Conservation (phyloP, 2,113 vertebrate genomes). For the Chaenocephalus aceratus region DNA sequence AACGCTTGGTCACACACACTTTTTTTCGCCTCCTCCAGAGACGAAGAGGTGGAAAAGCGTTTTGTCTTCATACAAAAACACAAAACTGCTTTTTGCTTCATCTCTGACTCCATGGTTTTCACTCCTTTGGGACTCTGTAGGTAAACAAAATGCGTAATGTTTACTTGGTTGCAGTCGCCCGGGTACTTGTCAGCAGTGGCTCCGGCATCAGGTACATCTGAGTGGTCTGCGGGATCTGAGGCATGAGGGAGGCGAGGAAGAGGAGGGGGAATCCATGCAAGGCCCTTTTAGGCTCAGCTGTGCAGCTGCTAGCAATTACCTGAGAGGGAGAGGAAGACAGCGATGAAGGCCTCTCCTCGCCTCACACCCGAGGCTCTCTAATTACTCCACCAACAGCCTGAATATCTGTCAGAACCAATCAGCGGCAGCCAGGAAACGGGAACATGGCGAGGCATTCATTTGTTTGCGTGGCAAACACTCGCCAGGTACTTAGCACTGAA, state of each 20-base stretch:
- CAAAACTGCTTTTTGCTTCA: conserved; percentile 24
- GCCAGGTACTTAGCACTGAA: conserved; percentile 57
- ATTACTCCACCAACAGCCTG: conserved; percentile 68
- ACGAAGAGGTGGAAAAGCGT: conserved; percentile 16
- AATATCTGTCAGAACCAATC: conserved; percentile 79
- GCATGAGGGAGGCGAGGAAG: conserved; percentile 29
- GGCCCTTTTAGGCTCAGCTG: conserved; percentile 45
- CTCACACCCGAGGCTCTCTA: conserved; percentile 66
- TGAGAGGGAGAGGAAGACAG: conserved; percentile 57
- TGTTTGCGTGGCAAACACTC: conserved; percentile 72
- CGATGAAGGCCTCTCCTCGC: conserved; percentile 67
- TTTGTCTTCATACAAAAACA: conserved; percentile 49
- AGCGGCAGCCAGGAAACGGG: conserved; percentile 56
- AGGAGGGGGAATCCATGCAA: conserved; percentile 40
- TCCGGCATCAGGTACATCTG: conserved; percentile 53
- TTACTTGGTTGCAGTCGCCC: conserved; percentile 57
- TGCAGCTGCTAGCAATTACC: conserved; percentile 80
- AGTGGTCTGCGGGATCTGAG: conserved; percentile 65
- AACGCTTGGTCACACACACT: conserved; percentile 43
- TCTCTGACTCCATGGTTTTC: conserved; percentile 7
- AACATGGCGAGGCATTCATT: conserved; percentile 65
- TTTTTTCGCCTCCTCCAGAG: conserved; percentile 24
- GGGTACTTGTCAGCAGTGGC: conserved; percentile 53
- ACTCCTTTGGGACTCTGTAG: conserved; percentile 45
- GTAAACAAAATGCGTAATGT: conserved; percentile 69